A percentile compares a stretch with the other conserved stretches of the same genome.
Conservation (phyloP, 1,140 invertebrate genomes). For the Galleria mellonella region DNA sequence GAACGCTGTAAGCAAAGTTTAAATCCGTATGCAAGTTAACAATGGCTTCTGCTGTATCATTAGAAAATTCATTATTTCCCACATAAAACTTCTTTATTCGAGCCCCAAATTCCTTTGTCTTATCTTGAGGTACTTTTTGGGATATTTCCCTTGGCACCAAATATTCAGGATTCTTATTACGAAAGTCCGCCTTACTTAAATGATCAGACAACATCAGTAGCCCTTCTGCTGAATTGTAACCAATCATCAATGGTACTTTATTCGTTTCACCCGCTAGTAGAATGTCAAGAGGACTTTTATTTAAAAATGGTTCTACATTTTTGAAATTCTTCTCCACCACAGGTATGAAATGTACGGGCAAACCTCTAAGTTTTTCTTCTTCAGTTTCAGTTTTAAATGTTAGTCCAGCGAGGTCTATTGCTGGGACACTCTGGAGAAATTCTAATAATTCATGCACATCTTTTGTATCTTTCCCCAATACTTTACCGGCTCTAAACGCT, state of each 20-base stretch:
- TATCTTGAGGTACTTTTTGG: constrained; percentile 12
- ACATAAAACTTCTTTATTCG: constrained; percentile 66
- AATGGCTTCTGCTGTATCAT: constrained; percentile 36
- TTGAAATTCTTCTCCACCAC: constrained; percentile 50
- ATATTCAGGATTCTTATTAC: constrained; percentile 36
- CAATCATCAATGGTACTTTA: constrained; percentile 75
- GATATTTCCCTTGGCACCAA: constrained; percentile 38
- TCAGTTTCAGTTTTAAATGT: not conserved
- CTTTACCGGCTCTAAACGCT: constrained; percentile 38
- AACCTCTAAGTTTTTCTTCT: not conserved
- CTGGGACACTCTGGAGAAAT: constrained; percentile 62
- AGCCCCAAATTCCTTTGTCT: constrained; percentile 37
- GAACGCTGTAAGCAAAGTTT: constrained; percentile 54
- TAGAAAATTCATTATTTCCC: constrained; percentile 42
- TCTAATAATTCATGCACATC: constrained; percentile 51
- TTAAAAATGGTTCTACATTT: constrained; percentile 39
- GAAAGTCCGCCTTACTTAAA: constrained; percentile 33
- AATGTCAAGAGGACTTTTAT: constrained; percentile 29
- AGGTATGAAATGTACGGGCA: constrained; percentile 23
- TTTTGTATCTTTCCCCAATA: constrained; percentile 41
- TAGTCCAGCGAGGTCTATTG: constrained; percentile 27
- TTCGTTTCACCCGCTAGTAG: constrained; percentile 55
- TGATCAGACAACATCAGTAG: constrained; percentile 47
- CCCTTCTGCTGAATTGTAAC: constrained; percentile 75
- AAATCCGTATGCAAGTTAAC: constrained; percentile 53